Conservation (phyloP, 23 tunicate genomes). For the Ciona savignyi region DNA sequence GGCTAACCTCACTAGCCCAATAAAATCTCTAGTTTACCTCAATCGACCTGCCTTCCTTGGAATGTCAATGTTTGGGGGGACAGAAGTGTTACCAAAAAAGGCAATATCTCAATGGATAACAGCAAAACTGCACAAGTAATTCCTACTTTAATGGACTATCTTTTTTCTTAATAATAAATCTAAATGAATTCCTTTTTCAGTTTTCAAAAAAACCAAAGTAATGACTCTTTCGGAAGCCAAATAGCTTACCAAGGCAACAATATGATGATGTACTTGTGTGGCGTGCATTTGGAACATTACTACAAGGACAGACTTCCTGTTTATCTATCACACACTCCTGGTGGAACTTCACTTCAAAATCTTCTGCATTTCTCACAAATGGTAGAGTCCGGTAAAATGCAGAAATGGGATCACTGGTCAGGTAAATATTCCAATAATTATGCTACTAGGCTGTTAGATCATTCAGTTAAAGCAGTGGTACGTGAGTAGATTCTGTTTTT, state of each 20-base stretch:
- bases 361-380: slow-evolving; percentile 77
- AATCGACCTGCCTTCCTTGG: slow-evolving; percentile 38
- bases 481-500: too few species aligned
- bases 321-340: slow-evolving; percentile 84
- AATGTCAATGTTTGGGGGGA: slow-evolving; percentile 69
- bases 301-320: slow-evolving; percentile 72
- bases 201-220: too few species aligned
- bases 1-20: slow-evolving; percentile 72
- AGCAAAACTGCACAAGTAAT: slow-evolving; percentile 76
- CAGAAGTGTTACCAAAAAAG: slow-evolving; percentile 70
- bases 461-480: too few species aligned
- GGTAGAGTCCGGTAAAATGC: slow-evolving; percentile 66
- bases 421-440: slow-evolving; percentile 20
- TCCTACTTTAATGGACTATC: background rate
- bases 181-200: too few species aligned
- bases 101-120: slow-evolving; percentile 46
- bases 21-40: slow-evolving; percentile 26
- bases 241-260: slow-evolving; percentile 40
- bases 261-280: slow-evolving; percentile 49
- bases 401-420: slow-evolving; percentile 66
- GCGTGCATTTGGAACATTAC: slow-evolving; percentile 76
- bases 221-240: slow-evolving; percentile 1
- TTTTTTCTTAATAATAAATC: too few species aligned
- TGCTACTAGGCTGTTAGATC: too few species aligned
- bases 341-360: slow-evolving; percentile 96